Percentiles rank a stretch among this genome's conserved stretches.
Evolutionary conservation across 2,113 vertebrate genomes (phyloP).

Genomic region (Petrocephalus zakoni): DNA sequence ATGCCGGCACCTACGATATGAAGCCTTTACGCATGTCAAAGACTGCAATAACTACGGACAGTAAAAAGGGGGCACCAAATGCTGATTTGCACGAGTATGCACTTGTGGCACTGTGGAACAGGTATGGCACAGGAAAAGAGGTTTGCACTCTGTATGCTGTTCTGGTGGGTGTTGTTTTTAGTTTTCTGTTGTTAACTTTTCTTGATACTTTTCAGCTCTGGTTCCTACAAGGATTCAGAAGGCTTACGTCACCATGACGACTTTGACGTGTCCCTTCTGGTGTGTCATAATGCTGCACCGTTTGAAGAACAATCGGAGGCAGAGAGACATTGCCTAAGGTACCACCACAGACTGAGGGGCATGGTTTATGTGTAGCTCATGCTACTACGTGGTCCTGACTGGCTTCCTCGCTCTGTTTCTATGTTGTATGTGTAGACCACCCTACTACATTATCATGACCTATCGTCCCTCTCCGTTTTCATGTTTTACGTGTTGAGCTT

Average conservation of each 20-base stretch:
- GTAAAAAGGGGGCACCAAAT: slow-evolving; percentile 67
- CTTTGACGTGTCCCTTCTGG: slow-evolving; percentile 92
- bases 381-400: not conserved
- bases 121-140: slow-evolving; percentile 53
- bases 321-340: slow-evolving; percentile 86
- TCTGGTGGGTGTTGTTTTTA: not conserved
- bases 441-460: slow-evolving; percentile 90
- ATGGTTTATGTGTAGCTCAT: not conserved
- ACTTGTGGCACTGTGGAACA: slow-evolving; percentile 90
- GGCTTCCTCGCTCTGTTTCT: too few relatives aligned
- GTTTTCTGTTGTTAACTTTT: not conserved
- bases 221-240: slow-evolving; percentile 89
- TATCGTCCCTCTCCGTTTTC: slow-evolving; percentile 59
- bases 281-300: slow-evolving; percentile 84
- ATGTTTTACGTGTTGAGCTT: not conserved
- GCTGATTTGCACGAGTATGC: slow-evolving; percentile 86
- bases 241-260: slow-evolving; percentile 90
- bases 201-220: slow-evolving; percentile 66
- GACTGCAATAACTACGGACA: slow-evolving; percentile 50
- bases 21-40: slow-evolving; percentile 92
- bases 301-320: slow-evolving; percentile 95
- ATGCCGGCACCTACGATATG: slow-evolving; percentile 88
- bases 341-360: slow-evolving; percentile 25
- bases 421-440: slow-evolving; percentile 58
- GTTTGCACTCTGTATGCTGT: not conserved